A percentile compares a stretch with the other conserved stretches of the same genome.
These are phyloP conservation scores for Fundulus diaphanus DNA, from an alignment of 2,797 vertebrate species.

Conservation along the genomic window DNA sequence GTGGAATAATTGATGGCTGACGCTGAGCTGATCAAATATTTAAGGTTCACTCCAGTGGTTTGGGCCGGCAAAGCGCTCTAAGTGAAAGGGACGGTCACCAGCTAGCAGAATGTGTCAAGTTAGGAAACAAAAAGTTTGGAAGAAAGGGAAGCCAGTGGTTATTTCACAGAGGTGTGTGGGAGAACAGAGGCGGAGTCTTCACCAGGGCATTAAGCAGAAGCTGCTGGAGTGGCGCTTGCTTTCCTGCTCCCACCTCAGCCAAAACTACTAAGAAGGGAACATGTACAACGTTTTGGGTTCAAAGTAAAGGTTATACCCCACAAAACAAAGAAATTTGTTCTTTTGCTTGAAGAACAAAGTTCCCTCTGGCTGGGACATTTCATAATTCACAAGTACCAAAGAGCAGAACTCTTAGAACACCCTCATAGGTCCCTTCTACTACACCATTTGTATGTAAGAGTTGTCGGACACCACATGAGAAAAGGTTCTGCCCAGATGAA, in stretches of 20 bases:
- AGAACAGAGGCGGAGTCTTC: slow-evolving; percentile 48
- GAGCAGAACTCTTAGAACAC: neutral
- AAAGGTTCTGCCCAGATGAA: too few species aligned
- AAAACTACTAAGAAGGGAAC: too few species aligned
- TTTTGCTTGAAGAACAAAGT: too few species aligned
- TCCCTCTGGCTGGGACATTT: too few species aligned
- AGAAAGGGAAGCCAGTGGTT: slow-evolving; percentile 48
- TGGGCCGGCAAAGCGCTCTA: slow-evolving; percentile 47
- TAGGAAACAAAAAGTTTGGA: slow-evolving; percentile 36
- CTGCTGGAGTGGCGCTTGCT: slow-evolving; percentile 43
- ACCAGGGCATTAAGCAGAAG: slow-evolving; percentile 57
- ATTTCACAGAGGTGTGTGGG: slow-evolving; percentile 56
- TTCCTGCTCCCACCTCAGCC: slow-evolving; percentile 28
- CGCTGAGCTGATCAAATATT: slow-evolving; percentile 86
- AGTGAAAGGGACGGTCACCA: slow-evolving; percentile 48
- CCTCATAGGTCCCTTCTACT: neutral
- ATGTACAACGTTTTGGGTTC: neutral
- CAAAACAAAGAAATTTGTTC: neutral
- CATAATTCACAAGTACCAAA: too few species aligned
- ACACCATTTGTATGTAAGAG: neutral
- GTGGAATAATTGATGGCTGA: slow-evolving; percentile 69
- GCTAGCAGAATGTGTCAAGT: slow-evolving; percentile 46
- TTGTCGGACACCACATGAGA: neutral
- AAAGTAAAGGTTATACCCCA: neutral
- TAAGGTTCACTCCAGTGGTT: slow-evolving; percentile 76